phyloP scores from a whole-genome alignment of 2,113 vertebrate genomes.

The Ramphastos sulfuratus region DNA sequence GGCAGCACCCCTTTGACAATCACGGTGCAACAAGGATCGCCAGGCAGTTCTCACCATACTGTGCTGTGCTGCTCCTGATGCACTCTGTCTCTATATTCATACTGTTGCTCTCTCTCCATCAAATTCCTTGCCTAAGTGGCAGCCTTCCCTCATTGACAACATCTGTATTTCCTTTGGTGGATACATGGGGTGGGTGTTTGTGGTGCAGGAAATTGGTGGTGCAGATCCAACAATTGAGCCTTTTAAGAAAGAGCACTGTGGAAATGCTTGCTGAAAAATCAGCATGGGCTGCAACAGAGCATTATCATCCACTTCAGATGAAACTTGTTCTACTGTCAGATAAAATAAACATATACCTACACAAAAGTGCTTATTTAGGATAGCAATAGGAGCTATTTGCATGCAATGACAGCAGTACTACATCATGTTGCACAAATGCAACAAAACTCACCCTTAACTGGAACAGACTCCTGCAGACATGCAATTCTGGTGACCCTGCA shows the following conservation, averaged over 20 bases:
- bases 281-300: neutral
- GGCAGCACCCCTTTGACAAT: neutral
- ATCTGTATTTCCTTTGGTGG: neutral
- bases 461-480: neutral
- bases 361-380: neutral
- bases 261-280: neutral
- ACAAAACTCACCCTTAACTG: neutral
- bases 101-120: neutral
- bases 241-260: neutral
- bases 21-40: neutral
- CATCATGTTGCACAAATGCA: neutral
- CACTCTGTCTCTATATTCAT: rapidly evolving
- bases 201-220: neutral
- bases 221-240: neutral
- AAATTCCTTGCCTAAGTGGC: neutral
- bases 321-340: neutral
- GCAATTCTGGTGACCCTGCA: neutral
- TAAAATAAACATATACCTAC: neutral
- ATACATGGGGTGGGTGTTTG: neutral
- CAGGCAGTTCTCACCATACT: neutral
- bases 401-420: neutral
- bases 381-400: neutral
- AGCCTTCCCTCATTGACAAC: neutral
- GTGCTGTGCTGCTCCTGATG: neutral
- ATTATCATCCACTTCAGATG: neutral